Evolutionary conservation across 2,888 invertebrate species (phyloP).

Genomic region (Pterostichus niger): DNA sequence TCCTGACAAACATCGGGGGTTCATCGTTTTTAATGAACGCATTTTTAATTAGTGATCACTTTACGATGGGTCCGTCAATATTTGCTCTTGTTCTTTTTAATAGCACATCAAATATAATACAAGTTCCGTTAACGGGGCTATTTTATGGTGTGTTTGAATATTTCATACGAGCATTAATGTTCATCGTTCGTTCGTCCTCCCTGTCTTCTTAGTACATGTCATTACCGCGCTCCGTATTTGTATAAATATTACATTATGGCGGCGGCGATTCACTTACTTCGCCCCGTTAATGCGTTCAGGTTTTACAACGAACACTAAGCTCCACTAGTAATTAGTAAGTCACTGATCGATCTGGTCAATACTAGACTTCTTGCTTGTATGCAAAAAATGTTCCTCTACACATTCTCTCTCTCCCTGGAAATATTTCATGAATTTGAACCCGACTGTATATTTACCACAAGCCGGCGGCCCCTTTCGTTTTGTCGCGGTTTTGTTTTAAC

Average conservation of each 20-base stretch:
- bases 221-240: conserved; percentile 59
- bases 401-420: conserved; percentile 61
- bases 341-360: not conserved
- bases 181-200: conserved; percentile 45
- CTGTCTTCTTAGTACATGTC: conserved; percentile 43
- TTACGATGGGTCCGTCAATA: conserved; percentile 57
- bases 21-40: conserved; percentile 56
- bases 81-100: conserved; percentile 64
- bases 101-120: conserved; percentile 61
- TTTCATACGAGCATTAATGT: conserved; percentile 62
- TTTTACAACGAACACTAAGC: not conserved
- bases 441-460: conserved; percentile 46
- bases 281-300: conserved; percentile 24
- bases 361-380: conserved; percentile 62
- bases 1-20: conserved; percentile 31
- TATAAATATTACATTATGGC: conserved; percentile 61
- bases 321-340: conserved; percentile 5
- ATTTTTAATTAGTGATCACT: conserved; percentile 65
- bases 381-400: conserved; percentile 67
- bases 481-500: conserved; percentile 72
- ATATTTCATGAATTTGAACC: conserved; percentile 68
- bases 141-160: conserved; percentile 56
- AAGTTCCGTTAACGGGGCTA: conserved; percentile 48
- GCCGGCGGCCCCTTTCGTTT: conserved; percentile 69
- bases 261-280: conserved; percentile 42